Evolutionary conservation across 37 sponge, comb jelly and placozoan species (phyloP).

Genomic region (Mnemiopsis leidyi): DNA sequence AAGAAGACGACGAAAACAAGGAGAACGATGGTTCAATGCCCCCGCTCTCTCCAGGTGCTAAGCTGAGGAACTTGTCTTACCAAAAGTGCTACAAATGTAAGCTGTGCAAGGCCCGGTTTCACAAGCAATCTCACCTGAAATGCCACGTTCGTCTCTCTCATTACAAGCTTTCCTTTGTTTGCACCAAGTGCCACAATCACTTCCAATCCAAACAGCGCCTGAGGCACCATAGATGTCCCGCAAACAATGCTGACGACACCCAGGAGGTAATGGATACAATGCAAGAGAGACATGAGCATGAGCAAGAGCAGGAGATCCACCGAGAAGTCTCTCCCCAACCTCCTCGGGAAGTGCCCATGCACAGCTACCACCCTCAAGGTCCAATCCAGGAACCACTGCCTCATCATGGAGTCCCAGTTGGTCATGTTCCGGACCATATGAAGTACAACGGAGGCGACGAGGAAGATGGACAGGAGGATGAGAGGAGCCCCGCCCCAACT

Average conservation of each 20-base stretch:
- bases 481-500: not conserved
- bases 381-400: slow-evolving; percentile 32
- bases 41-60: not conserved
- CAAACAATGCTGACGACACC: not conserved
- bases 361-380: slow-evolving; percentile 34
- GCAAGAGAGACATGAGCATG: not conserved
- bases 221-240: slow-evolving; percentile 50
- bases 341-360: slow-evolving; percentile 3
- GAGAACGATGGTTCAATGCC: not conserved
- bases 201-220: slow-evolving; percentile 59
- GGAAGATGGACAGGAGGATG: not conserved
- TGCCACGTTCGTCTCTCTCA: slow-evolving; percentile 44
- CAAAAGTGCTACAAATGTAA: slow-evolving; percentile 60
- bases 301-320: not conserved
- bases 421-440: not conserved
- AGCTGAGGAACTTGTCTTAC: not conserved
- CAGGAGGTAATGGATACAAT: slow-evolving; percentile 12
- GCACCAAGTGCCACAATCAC: slow-evolving; percentile 64
- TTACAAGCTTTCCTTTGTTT: slow-evolving; percentile 64
- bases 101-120: slow-evolving; percentile 51
- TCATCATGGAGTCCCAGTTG: slow-evolving; percentile 26
- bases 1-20: not conserved
- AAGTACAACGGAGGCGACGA: slow-evolving; percentile 37
- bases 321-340: not conserved
- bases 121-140: slow-evolving; percentile 58